Conservation (phyloP, 2,797 vertebrate genomes). For the Melanotaenia pygmaea region DNA sequence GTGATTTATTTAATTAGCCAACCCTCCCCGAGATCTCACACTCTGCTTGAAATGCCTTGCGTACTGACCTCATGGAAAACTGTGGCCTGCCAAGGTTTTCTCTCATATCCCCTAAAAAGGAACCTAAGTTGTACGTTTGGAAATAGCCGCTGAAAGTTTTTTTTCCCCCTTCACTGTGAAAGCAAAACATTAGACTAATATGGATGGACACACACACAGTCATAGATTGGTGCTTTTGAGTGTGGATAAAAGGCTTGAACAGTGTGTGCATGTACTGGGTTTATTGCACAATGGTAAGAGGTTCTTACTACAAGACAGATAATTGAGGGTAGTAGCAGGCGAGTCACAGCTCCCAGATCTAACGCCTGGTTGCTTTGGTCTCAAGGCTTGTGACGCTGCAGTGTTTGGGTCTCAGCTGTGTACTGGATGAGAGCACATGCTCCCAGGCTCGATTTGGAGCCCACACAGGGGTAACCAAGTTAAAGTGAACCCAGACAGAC, state of each 20-base stretch:
- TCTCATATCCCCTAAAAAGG: conserved; percentile 83
- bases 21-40: conserved; percentile 75
- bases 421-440: conserved; percentile 63
- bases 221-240: conserved; percentile 27
- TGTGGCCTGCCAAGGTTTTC: conserved; percentile 78
- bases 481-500: conserved; percentile 71
- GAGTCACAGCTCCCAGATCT: conserved; percentile 41
- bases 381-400: conserved; percentile 53
- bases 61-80: conserved; percentile 83
- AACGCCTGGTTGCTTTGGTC: conserved; percentile 41
- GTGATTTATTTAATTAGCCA: conserved; percentile 78
- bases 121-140: conserved; percentile 72
- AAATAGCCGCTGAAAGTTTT: conserved; percentile 61
- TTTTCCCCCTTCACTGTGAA: conserved; percentile 40
- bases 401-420: conserved; percentile 72
- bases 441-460: conserved; percentile 64
- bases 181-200: conserved; percentile 50
- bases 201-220: conserved; percentile 30
- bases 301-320: conserved; percentile 24
- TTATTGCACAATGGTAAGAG: neutral
- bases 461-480: conserved; percentile 68
- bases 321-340: conserved; percentile 19
- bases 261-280: conserved; percentile 13
- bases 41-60: conserved; percentile 73
- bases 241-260: conserved; percentile 17